A percentile compares a stretch with the other conserved stretches of the same genome.
Conservation (phyloP, 2,888 invertebrate species). For the Scaptomyza reducta region DNA sequence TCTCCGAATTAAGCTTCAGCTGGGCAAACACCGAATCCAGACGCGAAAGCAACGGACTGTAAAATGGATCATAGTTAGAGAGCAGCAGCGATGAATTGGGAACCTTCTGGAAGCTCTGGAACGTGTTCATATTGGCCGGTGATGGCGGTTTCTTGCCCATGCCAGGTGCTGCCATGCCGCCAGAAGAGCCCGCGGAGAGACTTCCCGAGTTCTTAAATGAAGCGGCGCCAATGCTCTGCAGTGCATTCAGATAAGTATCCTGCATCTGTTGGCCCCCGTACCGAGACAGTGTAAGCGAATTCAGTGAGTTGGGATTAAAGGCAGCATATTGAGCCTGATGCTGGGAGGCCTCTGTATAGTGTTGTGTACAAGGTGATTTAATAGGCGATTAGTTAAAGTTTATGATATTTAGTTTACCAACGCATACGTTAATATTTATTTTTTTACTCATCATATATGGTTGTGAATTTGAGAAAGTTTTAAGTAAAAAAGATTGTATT, state of each 20-base stretch:
- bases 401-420: not conserved
- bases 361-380: too few species aligned
- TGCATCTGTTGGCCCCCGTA: slow-evolving; percentile 87
- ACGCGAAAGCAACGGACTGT: slow-evolving; percentile 92
- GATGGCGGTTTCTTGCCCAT: slow-evolving; percentile 74
- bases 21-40: slow-evolving; percentile 93
- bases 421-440: not conserved
- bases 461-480: not conserved
- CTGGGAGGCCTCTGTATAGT: slow-evolving; percentile 84
- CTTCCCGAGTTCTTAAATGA: slow-evolving; percentile 80
- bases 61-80: slow-evolving; percentile 95
- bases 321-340: slow-evolving; percentile 83
- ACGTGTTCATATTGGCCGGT: slow-evolving; percentile 86
- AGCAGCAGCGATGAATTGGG: slow-evolving; percentile 92
- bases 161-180: slow-evolving; percentile 61
- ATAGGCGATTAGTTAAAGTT: not conserved
- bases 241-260: slow-evolving; percentile 86
- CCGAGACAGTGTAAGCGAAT: slow-evolving; percentile 82
- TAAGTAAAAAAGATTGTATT: not conserved
- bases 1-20: slow-evolving; percentile 87
- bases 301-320: slow-evolving; percentile 74
- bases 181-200: slow-evolving; percentile 65
- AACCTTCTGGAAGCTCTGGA: slow-evolving; percentile 94
- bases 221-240: slow-evolving; percentile 80
- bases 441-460: not conserved